Conservation (phyloP, 2,797 vertebrate genomes). For the Vireo griseus region DNA sequence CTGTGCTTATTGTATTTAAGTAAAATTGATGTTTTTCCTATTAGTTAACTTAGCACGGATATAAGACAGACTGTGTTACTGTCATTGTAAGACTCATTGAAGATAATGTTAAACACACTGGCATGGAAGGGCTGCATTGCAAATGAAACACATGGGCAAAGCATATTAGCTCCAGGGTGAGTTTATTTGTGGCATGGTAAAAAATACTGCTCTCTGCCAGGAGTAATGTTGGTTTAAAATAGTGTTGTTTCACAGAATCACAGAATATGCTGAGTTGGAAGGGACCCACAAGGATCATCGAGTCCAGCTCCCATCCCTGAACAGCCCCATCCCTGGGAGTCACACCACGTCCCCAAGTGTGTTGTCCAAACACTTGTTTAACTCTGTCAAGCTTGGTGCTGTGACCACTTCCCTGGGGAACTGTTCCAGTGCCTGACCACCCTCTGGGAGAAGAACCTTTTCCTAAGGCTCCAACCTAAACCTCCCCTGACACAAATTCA, state of each 20-base stretch:
- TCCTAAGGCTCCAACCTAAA: neutral
- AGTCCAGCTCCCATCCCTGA: neutral
- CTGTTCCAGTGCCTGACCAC: neutral
- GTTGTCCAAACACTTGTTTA: neutral
- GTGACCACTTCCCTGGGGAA: neutral
- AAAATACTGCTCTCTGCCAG: neutral
- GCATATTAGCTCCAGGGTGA: neutral
- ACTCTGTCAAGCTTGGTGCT: neutral
- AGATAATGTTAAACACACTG: neutral
- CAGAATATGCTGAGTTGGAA: neutral
- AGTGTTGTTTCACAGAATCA: neutral
- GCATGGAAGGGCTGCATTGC: neutral
- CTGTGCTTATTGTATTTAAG: neutral
- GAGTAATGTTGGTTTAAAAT: neutral
- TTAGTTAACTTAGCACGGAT: neutral
- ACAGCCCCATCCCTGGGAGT: neutral
- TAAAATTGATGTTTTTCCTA: neutral
- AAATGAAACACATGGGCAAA: neutral
- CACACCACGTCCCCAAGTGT: neutral
- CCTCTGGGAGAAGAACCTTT: neutral
- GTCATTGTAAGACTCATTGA: neutral
- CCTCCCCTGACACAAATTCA: neutral
- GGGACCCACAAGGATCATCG: fast-evolving
- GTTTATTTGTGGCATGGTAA: neutral
- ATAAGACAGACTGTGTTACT: neutral